These are phyloP conservation scores for Ochlodes sylvanus DNA, from an alignment of 2,888 invertebrate species.

Conservation along the genomic window DNA sequence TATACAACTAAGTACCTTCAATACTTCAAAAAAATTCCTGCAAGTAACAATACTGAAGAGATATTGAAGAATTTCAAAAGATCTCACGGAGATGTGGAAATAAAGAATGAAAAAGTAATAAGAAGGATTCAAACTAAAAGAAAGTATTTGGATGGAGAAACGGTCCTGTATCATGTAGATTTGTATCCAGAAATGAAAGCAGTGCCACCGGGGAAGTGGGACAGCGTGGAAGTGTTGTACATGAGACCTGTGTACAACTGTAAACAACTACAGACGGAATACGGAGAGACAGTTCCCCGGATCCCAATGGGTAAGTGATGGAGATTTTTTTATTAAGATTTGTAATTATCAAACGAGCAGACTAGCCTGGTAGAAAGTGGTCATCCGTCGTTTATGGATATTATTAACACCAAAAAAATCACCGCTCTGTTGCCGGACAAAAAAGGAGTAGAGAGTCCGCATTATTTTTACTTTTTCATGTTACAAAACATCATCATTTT, in stretches of 20 bases:
- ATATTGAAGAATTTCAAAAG: slow-evolving; percentile 53
- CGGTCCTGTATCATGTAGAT: slow-evolving; percentile 62
- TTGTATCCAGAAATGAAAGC: slow-evolving; percentile 61
- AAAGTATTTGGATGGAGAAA: slow-evolving; percentile 61
- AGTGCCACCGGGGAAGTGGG: slow-evolving; percentile 64
- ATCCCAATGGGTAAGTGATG: slow-evolving; percentile 60
- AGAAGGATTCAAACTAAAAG: slow-evolving; percentile 60
- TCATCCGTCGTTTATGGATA: too few relatives aligned
- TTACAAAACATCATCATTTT: too few relatives aligned
- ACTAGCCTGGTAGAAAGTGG: too few relatives aligned
- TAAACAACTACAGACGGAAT: slow-evolving; percentile 42
- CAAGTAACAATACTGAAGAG: slow-evolving; percentile 48
- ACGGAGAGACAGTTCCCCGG: slow-evolving; percentile 47
- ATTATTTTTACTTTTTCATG: too few relatives aligned
- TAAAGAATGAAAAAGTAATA: slow-evolving; percentile 53
- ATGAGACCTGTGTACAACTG: slow-evolving; percentile 59
- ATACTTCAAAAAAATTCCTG: slow-evolving; percentile 1
- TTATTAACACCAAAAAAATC: too few relatives aligned
- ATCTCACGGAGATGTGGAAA: slow-evolving; percentile 47
- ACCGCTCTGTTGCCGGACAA: too few relatives aligned
- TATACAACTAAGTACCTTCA: slow-evolving; percentile 59
- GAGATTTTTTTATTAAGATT: too few relatives aligned
- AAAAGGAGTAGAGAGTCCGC: too few relatives aligned
- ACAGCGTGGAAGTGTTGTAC: slow-evolving; percentile 50
- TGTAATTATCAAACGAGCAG: neutral